Evolutionary conservation across 2,888 invertebrate species (phyloP).

Genomic region (Elegia similella): DNA sequence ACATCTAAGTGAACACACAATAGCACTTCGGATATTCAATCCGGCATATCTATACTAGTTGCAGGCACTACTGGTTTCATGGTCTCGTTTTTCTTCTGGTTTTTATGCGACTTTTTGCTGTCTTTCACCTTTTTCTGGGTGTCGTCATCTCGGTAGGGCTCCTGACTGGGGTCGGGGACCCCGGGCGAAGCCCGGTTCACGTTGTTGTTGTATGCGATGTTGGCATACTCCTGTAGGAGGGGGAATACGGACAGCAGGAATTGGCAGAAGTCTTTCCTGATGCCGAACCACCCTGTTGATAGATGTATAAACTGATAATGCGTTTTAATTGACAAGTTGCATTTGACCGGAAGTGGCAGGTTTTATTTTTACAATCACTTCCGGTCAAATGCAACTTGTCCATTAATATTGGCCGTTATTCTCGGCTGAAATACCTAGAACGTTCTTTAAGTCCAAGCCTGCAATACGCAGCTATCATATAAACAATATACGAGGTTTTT

Average conservation of each 20-base stretch:
- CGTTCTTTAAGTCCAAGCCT: too few species aligned
- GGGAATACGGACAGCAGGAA: conserved; percentile 97
- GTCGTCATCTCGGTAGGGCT: conserved; percentile 73
- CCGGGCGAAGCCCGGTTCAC: conserved; percentile 51
- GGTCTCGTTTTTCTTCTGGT: conserved; percentile 88
- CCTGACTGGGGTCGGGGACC: conserved; percentile 64
- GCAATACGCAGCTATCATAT: too few species aligned
- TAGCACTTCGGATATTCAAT: conserved; percentile 79
- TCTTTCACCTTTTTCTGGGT: conserved; percentile 74
- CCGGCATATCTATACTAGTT: conserved; percentile 94
- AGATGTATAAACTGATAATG: neutral
- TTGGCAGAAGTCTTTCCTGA: conserved; percentile 98
- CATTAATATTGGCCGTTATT: too few species aligned
- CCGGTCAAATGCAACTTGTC: too few species aligned
- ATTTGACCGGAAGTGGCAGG: too few species aligned
- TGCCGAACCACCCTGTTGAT: conserved; percentile 97
- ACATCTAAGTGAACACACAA: conserved; percentile 66
- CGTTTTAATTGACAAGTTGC: too few species aligned
- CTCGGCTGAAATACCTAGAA: too few species aligned
- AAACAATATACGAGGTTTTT: too few species aligned
- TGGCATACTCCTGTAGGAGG: conserved; percentile 97
- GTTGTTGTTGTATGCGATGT: conserved; percentile 95
- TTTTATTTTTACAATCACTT: too few species aligned
- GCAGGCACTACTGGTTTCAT: conserved; percentile 94
- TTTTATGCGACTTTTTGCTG: conserved; percentile 84